Evolutionary conservation across 2,113 vertebrate species (phyloP), one percentile per base, ranked within the genome.

Genomic region (Rhegmatorhina hoffmannsi): DNA sequence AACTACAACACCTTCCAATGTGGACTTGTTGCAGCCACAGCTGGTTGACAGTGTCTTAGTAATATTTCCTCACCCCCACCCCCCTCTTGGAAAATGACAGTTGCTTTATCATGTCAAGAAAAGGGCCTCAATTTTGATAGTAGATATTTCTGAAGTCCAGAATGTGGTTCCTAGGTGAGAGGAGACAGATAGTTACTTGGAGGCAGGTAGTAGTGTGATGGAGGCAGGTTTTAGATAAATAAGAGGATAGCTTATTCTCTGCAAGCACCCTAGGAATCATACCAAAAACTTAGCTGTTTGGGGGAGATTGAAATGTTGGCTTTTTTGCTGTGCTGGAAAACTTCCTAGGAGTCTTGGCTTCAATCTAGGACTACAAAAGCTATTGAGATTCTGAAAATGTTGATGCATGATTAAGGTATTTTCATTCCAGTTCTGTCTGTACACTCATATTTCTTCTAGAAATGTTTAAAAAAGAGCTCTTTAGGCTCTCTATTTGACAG

Each of bases 1-100:
- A 36, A 36, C 36, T 36, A 36, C 36, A 36, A 36, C 36, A 36
- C 36, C 36, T 85, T 31, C 74, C 1, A 2, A 1, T 0, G 0
- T 19, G n/a, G 11, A 4, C 13, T 74, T 66, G 14, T 55, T 56
- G 38, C 28, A 84, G 44, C 36, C 60, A n/a, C 50, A 87, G 60
- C 47, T 82, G 66, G 20, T 17, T 73, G 69, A 26, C 59, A 60
- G 6, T 55, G 21, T 40, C 25, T 40, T 23, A 17, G 33, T 40
- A 56, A 24, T 44, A 0, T 4, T 2, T 13, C n/a, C 38, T 9
- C 36, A 7, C 36, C 36, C 36, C 36, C 36, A 7, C 36, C 36
- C 38, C 38, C 19, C 25, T 0, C n/a, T 73, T 81, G 50, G 34
- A 56, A 84, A 73, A 56, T 20, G 15, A 1, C 25, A 29, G 1